These are phyloP conservation scores for Andrena chrysosceles DNA, from an alignment of 2,888 invertebrate genomes.

Conservation along the genomic window DNA sequence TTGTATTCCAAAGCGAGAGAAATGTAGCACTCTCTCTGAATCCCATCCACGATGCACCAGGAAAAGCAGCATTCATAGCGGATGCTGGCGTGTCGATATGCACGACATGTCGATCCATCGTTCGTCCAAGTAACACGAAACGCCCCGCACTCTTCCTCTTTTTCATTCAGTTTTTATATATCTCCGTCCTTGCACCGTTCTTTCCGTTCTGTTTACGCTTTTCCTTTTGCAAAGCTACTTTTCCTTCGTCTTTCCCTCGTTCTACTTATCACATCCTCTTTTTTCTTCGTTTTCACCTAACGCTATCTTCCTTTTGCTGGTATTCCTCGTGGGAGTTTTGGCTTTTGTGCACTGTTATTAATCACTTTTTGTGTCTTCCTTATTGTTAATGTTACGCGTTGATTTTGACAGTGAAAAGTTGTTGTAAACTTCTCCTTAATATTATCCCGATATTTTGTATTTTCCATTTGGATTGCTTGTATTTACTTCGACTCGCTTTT, in stretches of 20 bases:
- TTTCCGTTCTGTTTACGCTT: slow-evolving; percentile 33
- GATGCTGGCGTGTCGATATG: slow-evolving; percentile 44
- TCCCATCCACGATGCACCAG: slow-evolving; percentile 38
- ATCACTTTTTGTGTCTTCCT: too few species aligned
- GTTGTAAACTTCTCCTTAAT: too few species aligned
- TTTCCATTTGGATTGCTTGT: too few species aligned
- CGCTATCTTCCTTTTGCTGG: background rate
- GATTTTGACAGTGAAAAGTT: too few species aligned
- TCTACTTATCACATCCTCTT: background rate
- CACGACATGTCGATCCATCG: slow-evolving; percentile 41
- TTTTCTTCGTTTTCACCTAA: background rate
- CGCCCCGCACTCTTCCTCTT: background rate
- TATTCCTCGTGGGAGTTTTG: background rate
- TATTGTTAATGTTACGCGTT: too few species aligned
- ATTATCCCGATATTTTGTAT: too few species aligned
- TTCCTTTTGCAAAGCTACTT: slow-evolving; percentile 4
- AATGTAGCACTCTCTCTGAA: slow-evolving; percentile 34
- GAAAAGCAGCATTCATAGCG: slow-evolving; percentile 49
- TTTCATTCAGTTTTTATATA: background rate
- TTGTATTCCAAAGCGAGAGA: slow-evolving; percentile 10
- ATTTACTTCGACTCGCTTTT: too few species aligned
- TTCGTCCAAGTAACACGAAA: slow-evolving; percentile 22
- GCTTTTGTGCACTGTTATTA: background rate
- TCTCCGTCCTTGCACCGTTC: background rate
- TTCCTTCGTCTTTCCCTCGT: background rate